phyloP scores from a whole-genome alignment of 2,888 invertebrate species.

The Dione juno region DNA sequence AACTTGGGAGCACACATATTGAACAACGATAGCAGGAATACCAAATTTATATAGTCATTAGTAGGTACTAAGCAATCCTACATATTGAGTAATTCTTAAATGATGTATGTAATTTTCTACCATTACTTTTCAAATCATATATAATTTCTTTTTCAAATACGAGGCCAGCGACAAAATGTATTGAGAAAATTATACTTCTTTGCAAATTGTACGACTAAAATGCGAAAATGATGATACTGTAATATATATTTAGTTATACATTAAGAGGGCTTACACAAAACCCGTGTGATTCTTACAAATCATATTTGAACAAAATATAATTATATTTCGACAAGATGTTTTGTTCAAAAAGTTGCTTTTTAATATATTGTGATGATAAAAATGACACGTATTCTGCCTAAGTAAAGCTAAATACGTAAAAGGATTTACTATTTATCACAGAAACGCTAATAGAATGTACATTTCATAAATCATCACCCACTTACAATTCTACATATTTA shows the following conservation, averaged over 20 bases:
- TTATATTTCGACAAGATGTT: not conserved
- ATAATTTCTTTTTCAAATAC: not conserved
- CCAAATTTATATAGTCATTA: too few relatives aligned
- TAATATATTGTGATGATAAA: not conserved
- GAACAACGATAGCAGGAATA: too few relatives aligned
- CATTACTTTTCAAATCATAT: not conserved
- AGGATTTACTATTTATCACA: constrained; percentile 20
- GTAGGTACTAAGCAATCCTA: not conserved
- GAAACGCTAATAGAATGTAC: constrained; percentile 5
- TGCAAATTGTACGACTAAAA: constrained; percentile 43
- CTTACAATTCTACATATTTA: constrained; percentile 22
- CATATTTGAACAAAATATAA: not conserved
- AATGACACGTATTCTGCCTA: not conserved
- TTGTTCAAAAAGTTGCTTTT: not conserved
- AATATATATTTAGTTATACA: constrained; percentile 35
- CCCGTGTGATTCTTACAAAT: not conserved
- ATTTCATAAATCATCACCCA: constrained; percentile 19
- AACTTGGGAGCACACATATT: too few relatives aligned
- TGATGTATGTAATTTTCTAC: not conserved
- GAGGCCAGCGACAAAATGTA: not conserved
- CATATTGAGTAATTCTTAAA: not conserved
- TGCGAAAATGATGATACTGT: constrained; percentile 51
- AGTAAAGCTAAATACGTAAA: not conserved
- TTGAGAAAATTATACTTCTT: constrained; percentile 15
- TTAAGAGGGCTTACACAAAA: constrained; percentile 24